Base-by-base conservation (phyloP, 2,113 vertebrate genomes). In the Vireo altiloquus region DNA sequence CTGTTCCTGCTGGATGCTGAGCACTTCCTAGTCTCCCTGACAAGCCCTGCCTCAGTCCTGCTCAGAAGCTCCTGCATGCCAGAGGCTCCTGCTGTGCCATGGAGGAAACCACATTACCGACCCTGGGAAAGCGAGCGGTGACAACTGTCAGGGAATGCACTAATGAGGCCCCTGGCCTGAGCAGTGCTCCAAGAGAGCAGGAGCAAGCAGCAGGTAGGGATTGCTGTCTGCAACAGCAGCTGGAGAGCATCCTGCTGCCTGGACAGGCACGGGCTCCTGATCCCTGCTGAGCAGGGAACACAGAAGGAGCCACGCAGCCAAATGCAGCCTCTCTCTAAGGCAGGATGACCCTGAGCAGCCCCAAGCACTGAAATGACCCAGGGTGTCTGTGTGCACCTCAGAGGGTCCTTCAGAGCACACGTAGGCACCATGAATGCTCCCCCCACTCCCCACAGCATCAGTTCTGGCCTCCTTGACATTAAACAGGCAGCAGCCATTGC, bases 351-450 rank as follows among this genome's bases (percentile, higher is more conserved):
- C 47, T 6, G 3, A 72, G 83, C 37, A 75, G 13, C 2, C 0
- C 2, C 1, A 3, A 75, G 42, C 25, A 68, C 25, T 19, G 7
- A 35, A 78, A 54, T 2, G 3, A 66, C 9, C 14, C 35, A 31
- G 10, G 11, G 28, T 49, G 49, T 10, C 47, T 35, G 6, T 22
- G 20, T 44, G 72, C 31, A 40, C n/a, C 20, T 0, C 0, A 44
- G 31, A 60, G 27, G 9, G 22, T 60, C 19, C 33, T 61, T 69
- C 42, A 13, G 68, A 74, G 31, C 65, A 76, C 52, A 33, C 0
- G 0, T 0, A 39, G 56, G 74, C 23, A 42, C 47, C 15, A 6
- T 1, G 3, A 87, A 47, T 11, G 4, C 24, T 49, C 33, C 21
- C 21, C 8, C 8, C 7, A 0, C 11, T 40, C 13, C 69, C 39